Conservation (phyloP, 2,888 invertebrate species). For the Anodontia alba region DNA sequence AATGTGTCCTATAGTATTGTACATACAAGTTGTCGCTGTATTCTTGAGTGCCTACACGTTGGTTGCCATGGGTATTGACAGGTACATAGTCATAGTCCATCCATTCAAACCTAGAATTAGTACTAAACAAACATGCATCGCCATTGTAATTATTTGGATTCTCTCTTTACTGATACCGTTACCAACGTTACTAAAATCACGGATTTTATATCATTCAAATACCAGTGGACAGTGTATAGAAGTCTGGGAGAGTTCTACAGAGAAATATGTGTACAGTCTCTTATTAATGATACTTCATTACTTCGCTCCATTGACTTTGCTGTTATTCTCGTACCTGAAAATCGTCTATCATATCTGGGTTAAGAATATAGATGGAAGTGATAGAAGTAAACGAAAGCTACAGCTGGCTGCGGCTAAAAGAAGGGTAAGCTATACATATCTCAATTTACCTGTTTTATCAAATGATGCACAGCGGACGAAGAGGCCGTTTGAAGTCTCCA, state of each 20-base stretch:
- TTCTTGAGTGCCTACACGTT: conserved; percentile 94
- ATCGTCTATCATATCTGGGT: conserved; percentile 95
- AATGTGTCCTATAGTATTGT: conserved; percentile 93
- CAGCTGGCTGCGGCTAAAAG: conserved; percentile 92
- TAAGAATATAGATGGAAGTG: conserved; percentile 88
- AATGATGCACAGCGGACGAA: too few species aligned
- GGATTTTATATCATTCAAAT: conserved; percentile 82
- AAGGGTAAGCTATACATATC: conserved; percentile 89
- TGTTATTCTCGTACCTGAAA: conserved; percentile 93
- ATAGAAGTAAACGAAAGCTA: conserved; percentile 55
- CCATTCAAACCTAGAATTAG: conserved; percentile 93
- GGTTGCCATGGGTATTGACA: conserved; percentile 94
- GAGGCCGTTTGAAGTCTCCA: too few species aligned
- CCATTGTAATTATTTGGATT: conserved; percentile 90
- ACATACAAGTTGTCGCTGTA: conserved; percentile 88
- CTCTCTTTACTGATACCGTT: conserved; percentile 92
- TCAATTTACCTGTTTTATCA: too few species aligned
- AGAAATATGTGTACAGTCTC: conserved; percentile 89
- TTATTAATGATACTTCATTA: conserved; percentile 93
- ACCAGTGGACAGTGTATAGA: conserved; percentile 67
- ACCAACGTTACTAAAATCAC: conserved; percentile 90
- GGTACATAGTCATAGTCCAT: conserved; percentile 95
- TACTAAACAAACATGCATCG: conserved; percentile 89
- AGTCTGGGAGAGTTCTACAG: conserved; percentile 59
- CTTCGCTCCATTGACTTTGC: conserved; percentile 91